These are phyloP conservation scores for Trachops cirrhosus DNA, from an alignment of 2,797 vertebrate species.

Conservation along the genomic window DNA sequence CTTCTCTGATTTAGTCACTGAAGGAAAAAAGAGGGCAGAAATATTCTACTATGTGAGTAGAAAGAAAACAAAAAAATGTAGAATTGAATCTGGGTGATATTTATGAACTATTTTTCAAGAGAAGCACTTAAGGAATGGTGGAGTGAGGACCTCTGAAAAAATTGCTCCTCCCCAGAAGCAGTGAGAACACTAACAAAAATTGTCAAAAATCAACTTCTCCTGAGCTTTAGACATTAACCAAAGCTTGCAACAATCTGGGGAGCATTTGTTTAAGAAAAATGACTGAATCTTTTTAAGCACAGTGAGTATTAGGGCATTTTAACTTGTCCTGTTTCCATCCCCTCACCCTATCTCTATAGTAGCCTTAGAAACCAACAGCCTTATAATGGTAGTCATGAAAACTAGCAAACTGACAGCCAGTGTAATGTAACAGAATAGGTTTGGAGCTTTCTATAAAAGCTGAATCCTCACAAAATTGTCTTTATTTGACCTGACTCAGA, in stretches of 20 bases:
- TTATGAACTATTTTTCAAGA: background rate
- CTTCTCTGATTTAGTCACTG: background rate
- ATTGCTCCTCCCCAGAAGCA: background rate
- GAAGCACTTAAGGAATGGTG: background rate
- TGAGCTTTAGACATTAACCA: constrained; percentile 22
- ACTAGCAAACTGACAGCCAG: background rate
- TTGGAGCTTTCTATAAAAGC: background rate
- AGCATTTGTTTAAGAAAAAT: background rate
- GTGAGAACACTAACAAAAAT: background rate
- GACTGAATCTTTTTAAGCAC: background rate
- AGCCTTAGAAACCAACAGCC: background rate
- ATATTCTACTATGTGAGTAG: background rate
- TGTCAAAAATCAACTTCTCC: background rate
- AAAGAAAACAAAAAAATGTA: background rate
- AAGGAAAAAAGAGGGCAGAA: background rate
- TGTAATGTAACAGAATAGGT: background rate
- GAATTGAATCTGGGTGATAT: background rate
- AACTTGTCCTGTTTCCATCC: background rate
- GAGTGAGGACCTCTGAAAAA: background rate
- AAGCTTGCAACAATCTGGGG: background rate
- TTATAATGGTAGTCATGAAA: background rate
- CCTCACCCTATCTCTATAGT: background rate
- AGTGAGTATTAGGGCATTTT: background rate
- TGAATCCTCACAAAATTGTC: background rate
- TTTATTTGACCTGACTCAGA: background rate